Base-by-base conservation (phyloP, 2,888 invertebrate genomes). In the Ferdinandea cuprea region DNA sequence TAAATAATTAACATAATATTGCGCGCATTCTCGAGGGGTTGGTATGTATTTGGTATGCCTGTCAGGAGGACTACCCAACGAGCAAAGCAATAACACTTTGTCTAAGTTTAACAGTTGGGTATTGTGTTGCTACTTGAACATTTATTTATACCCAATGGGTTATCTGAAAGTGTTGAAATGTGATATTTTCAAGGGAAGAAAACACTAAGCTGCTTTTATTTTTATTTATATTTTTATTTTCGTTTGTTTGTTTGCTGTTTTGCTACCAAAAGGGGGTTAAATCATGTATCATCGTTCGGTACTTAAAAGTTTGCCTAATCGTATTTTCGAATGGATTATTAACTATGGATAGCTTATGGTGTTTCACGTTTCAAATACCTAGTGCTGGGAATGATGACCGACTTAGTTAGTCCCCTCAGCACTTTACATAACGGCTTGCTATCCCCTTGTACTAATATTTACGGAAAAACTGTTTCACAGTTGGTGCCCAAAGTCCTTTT, bases 31-130 rank as follows among this genome's bases (percentile, higher is more conserved):
- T 61, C 40, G 40, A 68, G 40, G 73, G 79, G 66, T 65, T 59
- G 19, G n/a, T 3, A 4, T 17, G 13, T 32, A 11, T 7, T 59
- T 46, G 19, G 35, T 4, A 19, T 40, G 3, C 21, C 15, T 32
- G 54, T 54, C 59, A 42, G 9, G 56, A 54, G 61, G 66, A 35
- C 42, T 61, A n/a, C n/a, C 52, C 61, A 52, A 15, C 21, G 52
- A 66, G n/a, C n/a, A 73, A 56, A 65, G 80, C 69, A 80, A 80
- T 80, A 80, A 80, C 81, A 81, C 76, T 81, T 81, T 81, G 77
- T 81, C 59, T 76, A 71, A 71, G 66, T 77, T 76, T 42, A 76
- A 66, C 65, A 28, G 71, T n/a, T n/a, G 66, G 71, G 81, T 71
- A 81, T 81, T 81, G 66, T 71, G 69, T 81, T 77, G 81, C 81